Conservation (phyloP, 2,888 invertebrate species). For the Acrobasis suavella region DNA sequence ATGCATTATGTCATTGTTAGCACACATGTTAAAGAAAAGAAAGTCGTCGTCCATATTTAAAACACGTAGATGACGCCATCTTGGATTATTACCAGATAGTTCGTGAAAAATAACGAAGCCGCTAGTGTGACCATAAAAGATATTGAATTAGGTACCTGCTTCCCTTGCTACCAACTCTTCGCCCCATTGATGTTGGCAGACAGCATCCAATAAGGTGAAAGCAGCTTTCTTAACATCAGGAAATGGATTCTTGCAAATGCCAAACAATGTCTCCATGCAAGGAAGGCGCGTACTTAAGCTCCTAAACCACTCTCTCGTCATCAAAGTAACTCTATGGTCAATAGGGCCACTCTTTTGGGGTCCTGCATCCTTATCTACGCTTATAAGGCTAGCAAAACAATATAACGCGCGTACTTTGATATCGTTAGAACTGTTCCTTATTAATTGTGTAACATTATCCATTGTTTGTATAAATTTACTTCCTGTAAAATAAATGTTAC, state of each 20-base stretch:
- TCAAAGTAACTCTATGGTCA: constrained; percentile 72
- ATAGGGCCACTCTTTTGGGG: constrained; percentile 61
- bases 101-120: no score
- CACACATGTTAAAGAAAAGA: no score
- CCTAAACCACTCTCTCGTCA: constrained; percentile 79
- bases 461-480: constrained; percentile 76
- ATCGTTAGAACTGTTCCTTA: constrained; percentile 84
- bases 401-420: constrained; percentile 86
- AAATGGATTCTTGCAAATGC: constrained; percentile 89
- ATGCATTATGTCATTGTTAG: no score
- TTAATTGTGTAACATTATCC: constrained; percentile 80
- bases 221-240: constrained; percentile 88
- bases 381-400: constrained; percentile 83
- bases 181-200: constrained; percentile 91
- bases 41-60: no score
- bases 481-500: constrained; percentile 46
- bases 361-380: constrained; percentile 63
- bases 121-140: no score
- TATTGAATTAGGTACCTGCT: constrained; percentile 78
- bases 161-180: constrained; percentile 86
- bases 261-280: constrained; percentile 84
- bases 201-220: constrained; percentile 84
- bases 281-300: constrained; percentile 57
- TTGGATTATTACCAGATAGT: no score
- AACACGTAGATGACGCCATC: no score